Conservation (phyloP, 2,113 vertebrate genomes). For the Chlorodrepanis virens region DNA sequence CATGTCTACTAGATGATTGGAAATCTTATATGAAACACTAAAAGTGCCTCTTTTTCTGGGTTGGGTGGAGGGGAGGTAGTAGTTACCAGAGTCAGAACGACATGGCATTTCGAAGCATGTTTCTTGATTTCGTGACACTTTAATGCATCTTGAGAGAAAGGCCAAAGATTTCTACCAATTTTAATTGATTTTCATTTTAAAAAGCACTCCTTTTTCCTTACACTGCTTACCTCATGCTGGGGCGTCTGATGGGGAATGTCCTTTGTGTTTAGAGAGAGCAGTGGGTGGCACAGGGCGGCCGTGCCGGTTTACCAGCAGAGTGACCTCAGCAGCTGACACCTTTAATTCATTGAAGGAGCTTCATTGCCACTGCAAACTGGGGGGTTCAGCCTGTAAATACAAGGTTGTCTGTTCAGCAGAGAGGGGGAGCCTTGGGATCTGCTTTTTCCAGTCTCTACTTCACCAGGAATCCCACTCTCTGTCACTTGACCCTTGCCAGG, state of each 20-base stretch:
- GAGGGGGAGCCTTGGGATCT: conserved; percentile 12
- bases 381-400: neutral
- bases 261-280: conserved; percentile 56
- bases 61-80: conserved; percentile 63
- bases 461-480: neutral
- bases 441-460: neutral
- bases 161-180: conserved; percentile 79
- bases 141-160: conserved; percentile 76
- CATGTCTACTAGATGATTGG: conserved; percentile 70
- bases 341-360: neutral
- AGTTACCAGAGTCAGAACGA: conserved; percentile 70
- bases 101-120: conserved; percentile 64
- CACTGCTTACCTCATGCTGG: conserved; percentile 74
- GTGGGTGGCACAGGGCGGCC: neutral
- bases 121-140: conserved; percentile 75
- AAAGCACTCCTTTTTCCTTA: conserved; percentile 78
- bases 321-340: rapidly evolving
- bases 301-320: neutral
- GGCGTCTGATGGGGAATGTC: conserved; percentile 51
- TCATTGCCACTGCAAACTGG: neutral
- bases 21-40: conserved; percentile 78
- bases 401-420: neutral
- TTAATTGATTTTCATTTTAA: conserved; percentile 65
- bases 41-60: conserved; percentile 82
- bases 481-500: neutral